Base-by-base conservation (phyloP, 2,888 invertebrate genomes). In the Leptinotarsa peninsularis region DNA sequence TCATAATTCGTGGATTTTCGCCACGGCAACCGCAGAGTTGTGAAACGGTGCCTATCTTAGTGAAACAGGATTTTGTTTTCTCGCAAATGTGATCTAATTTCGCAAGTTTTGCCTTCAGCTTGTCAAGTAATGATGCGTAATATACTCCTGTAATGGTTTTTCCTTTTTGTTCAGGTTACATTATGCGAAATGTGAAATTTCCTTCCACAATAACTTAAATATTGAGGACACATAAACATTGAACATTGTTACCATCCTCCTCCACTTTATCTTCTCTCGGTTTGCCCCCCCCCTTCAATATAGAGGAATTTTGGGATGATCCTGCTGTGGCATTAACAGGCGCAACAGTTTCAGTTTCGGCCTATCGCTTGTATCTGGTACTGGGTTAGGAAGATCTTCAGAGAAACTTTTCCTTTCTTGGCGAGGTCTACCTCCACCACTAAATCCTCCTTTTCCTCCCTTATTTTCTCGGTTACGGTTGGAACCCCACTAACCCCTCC, bases 271-370 rank as follows among this genome's bases (percentile, higher is more conserved):
- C 97, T 88, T 98, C 97, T 83, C 98, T 92, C 76, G 98, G 98
- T 89, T 94, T 94, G 80, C 98, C 98, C 83, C 95, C 96, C 76
- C 98, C 98, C 23, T 23, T 23, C 90, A 98, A 98, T 88, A 98
- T 98, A 83, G 95, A 93, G 81, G 95, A 94, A 83, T 94, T 92
- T 90, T 96, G 96, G 87, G 94, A 93, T 80, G 96, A 95, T 83
- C 95, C 93, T 72, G 97, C 97, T 83, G 96, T 88, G 78, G 95
- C 92, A 90, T 97, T 97, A 74, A 97, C 93, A 70, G 98, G 97
- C 85, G 93, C 95, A 93, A 89, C 82, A 98, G 90, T 86, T 94
- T 93, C 87, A 98, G 90, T 88, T 93, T 93, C 80, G 96, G 97
- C 87, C 98, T 91, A 81, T 93, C 94, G 73, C 94, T 92, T 74